Evolutionary conservation across 2,797 vertebrate genomes (phyloP), one percentile per base, ranked within the genome.

Genomic region (Mormyrus proboscirostris): DNA sequence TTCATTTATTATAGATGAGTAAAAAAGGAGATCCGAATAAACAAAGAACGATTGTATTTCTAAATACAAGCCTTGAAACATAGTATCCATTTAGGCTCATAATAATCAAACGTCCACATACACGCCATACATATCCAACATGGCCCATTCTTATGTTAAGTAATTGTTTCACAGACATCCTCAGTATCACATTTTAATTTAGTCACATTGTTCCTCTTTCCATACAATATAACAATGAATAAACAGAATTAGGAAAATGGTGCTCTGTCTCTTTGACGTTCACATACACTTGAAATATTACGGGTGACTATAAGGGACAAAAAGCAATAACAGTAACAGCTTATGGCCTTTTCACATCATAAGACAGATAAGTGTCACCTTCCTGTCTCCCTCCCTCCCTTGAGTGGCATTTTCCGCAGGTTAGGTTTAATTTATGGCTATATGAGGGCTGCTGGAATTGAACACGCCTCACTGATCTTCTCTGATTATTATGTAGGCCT

Each of bases 361-460:
- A 73, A 73, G 76, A 82, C 41, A 47, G 65, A 73, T 73, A 82
- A 82, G 76, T 82, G 76, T 44, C 76, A 47, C 76, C 76, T 82
- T 82, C 29, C 76, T 47, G 76, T 19, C 73, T 44, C 7, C 14
- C 16, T 9, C 19, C 73, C 41, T 41, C 69, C 38, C 33, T 0
- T 0, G 16, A 44, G 16, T 44, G 76, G 76, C 76, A 47, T 82
- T 82, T 82, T 82, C 76, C 76, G 2, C 76, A 82, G 76, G 14
- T 82, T 82, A 82, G 76, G 16, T 82, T n/a, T 82, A 82, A 82
- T 82, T 82, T 82, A 82, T 22, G 41, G 76, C 38, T 82, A 41
- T 47, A 9, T 44, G 76, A 82, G 76, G 38, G 7, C 14, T 41
- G 73, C 73, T 82, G 76, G 76, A 82, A 82, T 82, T 41, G 41